Percentiles rank a stretch among this genome's conserved stretches.
Evolutionary conservation across 2,113 vertebrate species (phyloP).

Genomic region (Panthera uncia): DNA sequence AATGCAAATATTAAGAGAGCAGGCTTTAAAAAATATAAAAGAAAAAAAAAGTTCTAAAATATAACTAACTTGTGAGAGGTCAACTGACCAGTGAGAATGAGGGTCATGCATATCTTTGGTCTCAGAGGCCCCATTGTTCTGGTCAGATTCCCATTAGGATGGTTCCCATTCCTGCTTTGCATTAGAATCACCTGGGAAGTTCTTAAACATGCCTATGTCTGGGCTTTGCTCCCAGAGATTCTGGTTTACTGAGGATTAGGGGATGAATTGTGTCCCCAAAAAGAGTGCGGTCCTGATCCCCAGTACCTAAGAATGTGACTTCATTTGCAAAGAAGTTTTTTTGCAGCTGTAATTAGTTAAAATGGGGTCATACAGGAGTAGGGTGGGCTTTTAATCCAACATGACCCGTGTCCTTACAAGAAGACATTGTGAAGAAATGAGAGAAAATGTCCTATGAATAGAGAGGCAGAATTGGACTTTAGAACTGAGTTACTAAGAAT

Average conservation of each 20-base stretch:
- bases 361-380: background rate
- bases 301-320: background rate
- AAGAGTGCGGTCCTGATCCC: background rate
- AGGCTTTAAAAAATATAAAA: background rate
- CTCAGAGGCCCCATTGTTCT: background rate
- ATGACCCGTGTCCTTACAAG: background rate
- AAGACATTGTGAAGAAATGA: background rate
- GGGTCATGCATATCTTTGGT: rapidly evolving
- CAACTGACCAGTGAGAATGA: background rate
- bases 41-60: background rate
- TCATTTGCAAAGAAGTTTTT: background rate
- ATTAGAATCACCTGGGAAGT: background rate
- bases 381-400: background rate
- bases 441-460: background rate
- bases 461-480: background rate
- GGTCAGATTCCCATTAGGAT: background rate
- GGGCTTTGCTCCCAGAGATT: background rate
- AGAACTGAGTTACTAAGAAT: background rate
- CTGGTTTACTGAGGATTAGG: background rate
- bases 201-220: background rate
- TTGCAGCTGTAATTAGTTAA: background rate
- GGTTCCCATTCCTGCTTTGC: background rate
- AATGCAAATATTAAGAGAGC: background rate
- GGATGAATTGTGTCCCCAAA: background rate
- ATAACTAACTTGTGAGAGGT: background rate